Conservation (phyloP, 2,888 invertebrate genomes). For the Ferdinandea cuprea region DNA sequence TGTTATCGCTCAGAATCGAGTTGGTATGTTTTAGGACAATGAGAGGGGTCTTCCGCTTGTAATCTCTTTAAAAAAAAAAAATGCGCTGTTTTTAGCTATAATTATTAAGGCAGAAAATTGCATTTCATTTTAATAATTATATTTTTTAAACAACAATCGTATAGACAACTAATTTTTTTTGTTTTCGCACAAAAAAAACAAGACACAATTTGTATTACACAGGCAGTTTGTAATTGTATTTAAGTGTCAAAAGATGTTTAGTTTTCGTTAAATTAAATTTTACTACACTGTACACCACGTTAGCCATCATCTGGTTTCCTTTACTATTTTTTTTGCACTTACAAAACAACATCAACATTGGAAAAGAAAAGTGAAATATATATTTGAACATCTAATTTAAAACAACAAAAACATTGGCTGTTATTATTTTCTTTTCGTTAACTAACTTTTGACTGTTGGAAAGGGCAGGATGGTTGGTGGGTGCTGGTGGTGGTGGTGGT, state of each 20-base stretch:
- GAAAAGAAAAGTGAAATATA: slow-evolving; percentile 60
- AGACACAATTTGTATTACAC: slow-evolving; percentile 71
- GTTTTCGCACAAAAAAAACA: slow-evolving; percentile 51
- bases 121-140: slow-evolving; percentile 31
- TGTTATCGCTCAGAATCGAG: slow-evolving; percentile 19
- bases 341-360: slow-evolving; percentile 42
- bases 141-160: slow-evolving; percentile 26
- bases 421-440: slow-evolving; percentile 20
- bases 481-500: not conserved
- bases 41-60: slow-evolving; percentile 50
- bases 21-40: not conserved
- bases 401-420: slow-evolving; percentile 50
- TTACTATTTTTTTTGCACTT: slow-evolving; percentile 44
- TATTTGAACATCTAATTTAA: slow-evolving; percentile 61
- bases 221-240: slow-evolving; percentile 65
- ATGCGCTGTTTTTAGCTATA: slow-evolving; percentile 44
- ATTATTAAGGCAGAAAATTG: slow-evolving; percentile 49
- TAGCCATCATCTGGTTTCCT: slow-evolving; percentile 18
- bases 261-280: slow-evolving; percentile 16
- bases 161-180: slow-evolving; percentile 44
- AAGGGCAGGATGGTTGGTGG: not conserved
- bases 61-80: slow-evolving; percentile 55
- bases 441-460: not conserved
- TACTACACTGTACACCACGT: not conserved
- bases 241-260: slow-evolving; percentile 49